phyloP scores from a whole-genome alignment of 2,113 vertebrate species.

The Corvus hawaiiensis region DNA sequence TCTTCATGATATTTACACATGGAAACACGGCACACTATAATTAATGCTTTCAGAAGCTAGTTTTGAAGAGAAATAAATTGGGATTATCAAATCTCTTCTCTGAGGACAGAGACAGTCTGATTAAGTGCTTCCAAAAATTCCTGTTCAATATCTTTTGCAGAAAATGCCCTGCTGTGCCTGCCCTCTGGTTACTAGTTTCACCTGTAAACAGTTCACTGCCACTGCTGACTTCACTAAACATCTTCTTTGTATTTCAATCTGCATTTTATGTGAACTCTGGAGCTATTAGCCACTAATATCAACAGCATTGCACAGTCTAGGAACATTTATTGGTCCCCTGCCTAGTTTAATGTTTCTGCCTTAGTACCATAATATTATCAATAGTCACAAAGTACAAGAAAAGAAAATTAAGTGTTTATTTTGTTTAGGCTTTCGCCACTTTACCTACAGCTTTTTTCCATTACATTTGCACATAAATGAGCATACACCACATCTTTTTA shows the following conservation, averaged over 20 bases:
- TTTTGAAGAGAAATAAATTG: neutral
- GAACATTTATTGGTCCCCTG: constrained; percentile 74
- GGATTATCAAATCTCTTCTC: constrained; percentile 25
- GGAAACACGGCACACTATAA: neutral
- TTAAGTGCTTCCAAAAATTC: constrained; percentile 37
- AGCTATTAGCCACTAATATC: constrained; percentile 75
- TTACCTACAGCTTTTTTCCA: constrained; percentile 76
- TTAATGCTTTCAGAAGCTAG: constrained; percentile 12
- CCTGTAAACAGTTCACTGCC: constrained; percentile 68
- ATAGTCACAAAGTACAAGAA: constrained; percentile 74
- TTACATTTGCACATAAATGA: constrained; percentile 83
- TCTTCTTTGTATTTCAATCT: constrained; percentile 70
- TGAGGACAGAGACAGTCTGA: neutral
- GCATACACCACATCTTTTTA: constrained; percentile 67
- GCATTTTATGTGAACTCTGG: constrained; percentile 74
- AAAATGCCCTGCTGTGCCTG: constrained; percentile 41
- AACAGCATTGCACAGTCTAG: constrained; percentile 71
- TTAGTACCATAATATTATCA: constrained; percentile 73
- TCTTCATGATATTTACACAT: neutral
- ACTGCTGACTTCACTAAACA: constrained; percentile 71
- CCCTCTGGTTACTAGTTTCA: constrained; percentile 64
- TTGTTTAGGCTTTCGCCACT: constrained; percentile 72
- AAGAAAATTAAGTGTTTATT: constrained; percentile 80
- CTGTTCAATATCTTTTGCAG: constrained; percentile 26
- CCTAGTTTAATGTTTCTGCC: constrained; percentile 76